phyloP scores from a whole-genome alignment of 2,888 invertebrate genomes.

The Drosophila mulleri region DNA sequence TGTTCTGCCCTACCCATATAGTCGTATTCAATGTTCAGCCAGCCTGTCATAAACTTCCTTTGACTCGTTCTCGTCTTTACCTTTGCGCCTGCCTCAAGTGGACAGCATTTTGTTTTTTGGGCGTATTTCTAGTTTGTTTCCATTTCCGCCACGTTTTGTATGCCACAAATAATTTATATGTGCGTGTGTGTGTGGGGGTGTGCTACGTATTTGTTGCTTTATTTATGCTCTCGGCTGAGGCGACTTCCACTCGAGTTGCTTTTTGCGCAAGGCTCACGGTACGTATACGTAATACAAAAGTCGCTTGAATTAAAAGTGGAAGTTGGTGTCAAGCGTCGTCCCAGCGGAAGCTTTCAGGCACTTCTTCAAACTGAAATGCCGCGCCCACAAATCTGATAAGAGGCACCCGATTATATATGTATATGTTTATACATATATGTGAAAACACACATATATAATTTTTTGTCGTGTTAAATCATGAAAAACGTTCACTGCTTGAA shows the following conservation, averaged over 20 bases:
- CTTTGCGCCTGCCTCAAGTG: conserved; percentile 56
- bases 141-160: conserved; percentile 70
- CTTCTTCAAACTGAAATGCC: conserved; percentile 64
- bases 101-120: conserved; percentile 68
- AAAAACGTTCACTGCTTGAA: conserved; percentile 53
- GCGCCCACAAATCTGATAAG: conserved; percentile 75
- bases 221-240: conserved; percentile 55
- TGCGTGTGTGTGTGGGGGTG: conserved; percentile 12
- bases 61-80: conserved; percentile 8
- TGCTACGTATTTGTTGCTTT: conserved; percentile 62
- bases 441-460: neutral
- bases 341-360: conserved; percentile 74
- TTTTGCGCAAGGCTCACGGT: conserved; percentile 38
- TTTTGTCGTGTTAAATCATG: conserved; percentile 36
- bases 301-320: conserved; percentile 67
- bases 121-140: conserved; percentile 56
- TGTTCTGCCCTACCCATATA: neutral
- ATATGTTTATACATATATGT: conserved; percentile 1
- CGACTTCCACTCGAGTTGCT: conserved; percentile 31
- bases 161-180: conserved; percentile 51
- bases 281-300: conserved; percentile 65
- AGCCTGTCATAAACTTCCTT: conserved; percentile 4
- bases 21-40: conserved; percentile 4
- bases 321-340: conserved; percentile 62
- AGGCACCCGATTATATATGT: conserved; percentile 45